These are phyloP conservation scores for Cyprinodon brontotheroides DNA, from an alignment of 2,113 vertebrate species.

Conservation along the genomic window DNA sequence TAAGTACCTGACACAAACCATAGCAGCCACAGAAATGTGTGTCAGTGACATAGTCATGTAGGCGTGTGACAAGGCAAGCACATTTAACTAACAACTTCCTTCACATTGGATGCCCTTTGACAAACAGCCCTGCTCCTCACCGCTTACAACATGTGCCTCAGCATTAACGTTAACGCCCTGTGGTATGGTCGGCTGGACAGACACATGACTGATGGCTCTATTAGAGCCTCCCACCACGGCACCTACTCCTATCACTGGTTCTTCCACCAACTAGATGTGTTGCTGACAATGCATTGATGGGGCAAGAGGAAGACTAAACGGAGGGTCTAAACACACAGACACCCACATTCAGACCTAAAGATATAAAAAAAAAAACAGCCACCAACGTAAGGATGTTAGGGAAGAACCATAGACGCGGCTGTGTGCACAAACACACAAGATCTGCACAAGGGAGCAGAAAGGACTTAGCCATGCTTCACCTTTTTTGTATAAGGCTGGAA, in stretches of 20 bases:
- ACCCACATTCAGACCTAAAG: conserved; percentile 57
- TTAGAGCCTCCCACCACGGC: conserved; percentile 86
- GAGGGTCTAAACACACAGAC: conserved; percentile 73
- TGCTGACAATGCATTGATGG: conserved; percentile 87
- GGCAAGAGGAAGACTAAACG: conserved; percentile 72
- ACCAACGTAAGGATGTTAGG: conserved; percentile 27
- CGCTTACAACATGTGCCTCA: conserved; percentile 72
- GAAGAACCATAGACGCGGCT: conserved; percentile 37
- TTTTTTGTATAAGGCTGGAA: conserved; percentile 92
- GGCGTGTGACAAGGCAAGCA: conserved; percentile 62
- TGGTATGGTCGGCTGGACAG: conserved; percentile 77
- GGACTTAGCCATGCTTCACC: conserved; percentile 97
- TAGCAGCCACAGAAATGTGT: conserved; percentile 45
- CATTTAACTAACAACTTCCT: conserved; percentile 81
- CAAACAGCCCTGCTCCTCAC: conserved; percentile 75
- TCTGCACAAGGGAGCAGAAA: conserved; percentile 82
- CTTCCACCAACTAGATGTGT: conserved; percentile 79
- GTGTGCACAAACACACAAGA: conserved; percentile 59
- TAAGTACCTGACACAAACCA: conserved; percentile 20
- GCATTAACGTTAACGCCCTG: conserved; percentile 75
- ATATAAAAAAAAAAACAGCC: conserved; percentile 49
- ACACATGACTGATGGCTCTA: conserved; percentile 92
- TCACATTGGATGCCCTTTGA: conserved; percentile 79
- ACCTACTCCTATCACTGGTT: conserved; percentile 84
- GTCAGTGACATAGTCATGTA: conserved; percentile 42